Base-by-base conservation (phyloP, 2,888 invertebrate genomes). In the Bombylius discolor region DNA sequence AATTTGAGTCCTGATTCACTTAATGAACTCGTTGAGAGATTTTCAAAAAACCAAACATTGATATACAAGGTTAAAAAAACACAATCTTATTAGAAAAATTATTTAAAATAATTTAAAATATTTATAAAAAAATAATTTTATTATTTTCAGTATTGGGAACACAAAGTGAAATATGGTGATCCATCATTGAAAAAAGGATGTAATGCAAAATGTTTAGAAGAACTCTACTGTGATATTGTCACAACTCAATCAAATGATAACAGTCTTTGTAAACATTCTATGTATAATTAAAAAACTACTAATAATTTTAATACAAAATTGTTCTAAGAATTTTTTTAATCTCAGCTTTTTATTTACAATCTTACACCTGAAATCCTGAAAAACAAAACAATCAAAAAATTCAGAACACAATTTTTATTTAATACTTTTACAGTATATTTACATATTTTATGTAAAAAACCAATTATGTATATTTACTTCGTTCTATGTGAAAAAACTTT, bases 1-100 rank as follows among this genome's bases (percentile, higher is more conserved):
- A 79, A 83, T 63, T 75, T 89, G 14, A 78, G 81, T 13, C 79
- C 85, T 0, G 65, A 69, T 1, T 82, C 85, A 53, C 75, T 90
- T 65, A 77, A 82, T 64, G 64, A 77, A 33, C 76, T 89, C 54
- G 75, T 86, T 0, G 65, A 76, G 23, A 70, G 74, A 53, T 82
- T 88, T 81, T 79, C 72, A 5, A 62, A 64, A 39, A 56, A 66
- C 4, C 70, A 68, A 1, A 52, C 58, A 0, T 7, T 69, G 5
- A 54, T 73, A 4, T 63, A 66, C 5, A 67, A 65, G 65, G 70
- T 69, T 52, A 33, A 53, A 47, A 47, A 13, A 46, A 31, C 47
- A 23, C n/a, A 57, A 42, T 9, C 56, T 47, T 5, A 36, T 47
- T 31, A 33, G 4, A n/a, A 14, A 36, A 39, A 50, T 11, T 32